Evolutionary conservation across 2,113 vertebrate species (phyloP), one percentile per base, ranked within the genome.

Genomic region (Seriola aureovittata): DNA sequence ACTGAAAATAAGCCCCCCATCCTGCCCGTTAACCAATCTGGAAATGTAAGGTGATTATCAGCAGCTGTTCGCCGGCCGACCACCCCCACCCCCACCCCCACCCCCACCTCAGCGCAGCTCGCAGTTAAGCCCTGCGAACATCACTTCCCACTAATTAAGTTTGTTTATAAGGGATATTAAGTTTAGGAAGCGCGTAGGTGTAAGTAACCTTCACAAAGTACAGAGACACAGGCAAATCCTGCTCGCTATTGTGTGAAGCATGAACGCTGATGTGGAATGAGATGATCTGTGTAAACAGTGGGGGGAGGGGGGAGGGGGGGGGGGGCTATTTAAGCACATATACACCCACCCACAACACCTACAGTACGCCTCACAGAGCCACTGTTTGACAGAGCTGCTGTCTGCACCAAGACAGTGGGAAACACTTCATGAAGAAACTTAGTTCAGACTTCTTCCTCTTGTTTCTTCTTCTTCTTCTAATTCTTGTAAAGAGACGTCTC

Each of bases 91-190:
- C 72, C 5, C 38, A 38, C 66, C 69, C 72, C n/a, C 88, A 78
- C 59, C 52, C 72, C 23, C 66, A 67, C 58, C 23, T 25, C 57
- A 14, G 76, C 69, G 60, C 71, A 42, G 85, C 79, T 64, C 57
- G 23, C 78, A 72, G 85, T 84, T 92, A 91, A 91, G 86, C 93
- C 55, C 78, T 64, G 75, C 67, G 14, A 85, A 87, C 89, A 91
- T 90, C 82, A 82, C 89, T 90, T 92, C 79, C 66, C 84, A 62
- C 91, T 95, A 94, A 96, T 95, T 94, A 94, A 88, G 89, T 93
- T 93, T 94, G 92, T 95, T 95, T 94, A 91, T 92, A 89, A 87
- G 82, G 80, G 87, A 91, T 92, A 93, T 94, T 92, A 91, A 91
- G 89, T 94, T 93, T 92, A 87, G 92, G 81, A 71, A 80, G 79